A percentile compares a stretch with the other conserved stretches of the same genome.
Conservation (phyloP, 2,888 invertebrate species). For the Zygogramma bicolorata region DNA sequence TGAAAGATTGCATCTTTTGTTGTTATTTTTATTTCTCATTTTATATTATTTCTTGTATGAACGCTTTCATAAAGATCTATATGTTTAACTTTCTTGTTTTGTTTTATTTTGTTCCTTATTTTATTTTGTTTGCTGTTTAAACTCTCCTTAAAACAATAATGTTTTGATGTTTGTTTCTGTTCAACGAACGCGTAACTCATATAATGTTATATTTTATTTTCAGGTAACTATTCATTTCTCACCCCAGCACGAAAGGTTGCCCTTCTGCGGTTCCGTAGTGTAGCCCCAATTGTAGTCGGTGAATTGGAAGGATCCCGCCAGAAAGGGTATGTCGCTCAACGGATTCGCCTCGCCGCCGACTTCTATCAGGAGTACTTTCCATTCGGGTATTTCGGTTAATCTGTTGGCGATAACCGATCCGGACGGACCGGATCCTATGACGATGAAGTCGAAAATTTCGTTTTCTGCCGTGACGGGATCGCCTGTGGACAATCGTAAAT, state of each 20-base stretch:
- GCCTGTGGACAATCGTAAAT: neutral
- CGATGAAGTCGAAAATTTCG: slow-evolving; percentile 73
- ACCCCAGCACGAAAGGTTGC: slow-evolving; percentile 64
- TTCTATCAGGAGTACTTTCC: slow-evolving; percentile 76
- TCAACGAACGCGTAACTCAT: too few species aligned
- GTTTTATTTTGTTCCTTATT: too few species aligned
- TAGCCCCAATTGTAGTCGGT: slow-evolving; percentile 74
- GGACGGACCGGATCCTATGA: slow-evolving; percentile 79
- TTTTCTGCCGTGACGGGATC: slow-evolving; percentile 15
- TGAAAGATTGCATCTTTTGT: too few species aligned
- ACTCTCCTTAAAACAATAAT: too few species aligned
- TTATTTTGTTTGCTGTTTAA: too few species aligned
- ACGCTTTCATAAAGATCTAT: too few species aligned
- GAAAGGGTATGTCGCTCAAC: slow-evolving; percentile 69
- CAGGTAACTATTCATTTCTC: slow-evolving; percentile 34
- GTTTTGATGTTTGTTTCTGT: too few species aligned
- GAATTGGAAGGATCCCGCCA: slow-evolving; percentile 70
- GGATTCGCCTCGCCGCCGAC: slow-evolving; percentile 71
- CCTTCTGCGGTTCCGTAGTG: slow-evolving; percentile 70
- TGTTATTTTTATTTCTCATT: too few species aligned
- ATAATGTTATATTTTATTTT: neutral
- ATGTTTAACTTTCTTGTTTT: too few species aligned
- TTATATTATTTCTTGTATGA: too few species aligned
- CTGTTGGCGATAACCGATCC: slow-evolving; percentile 80
- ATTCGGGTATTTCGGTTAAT: slow-evolving; percentile 73